Conservation (phyloP, 2,888 invertebrate species). For the Mythimna pallens region DNA sequence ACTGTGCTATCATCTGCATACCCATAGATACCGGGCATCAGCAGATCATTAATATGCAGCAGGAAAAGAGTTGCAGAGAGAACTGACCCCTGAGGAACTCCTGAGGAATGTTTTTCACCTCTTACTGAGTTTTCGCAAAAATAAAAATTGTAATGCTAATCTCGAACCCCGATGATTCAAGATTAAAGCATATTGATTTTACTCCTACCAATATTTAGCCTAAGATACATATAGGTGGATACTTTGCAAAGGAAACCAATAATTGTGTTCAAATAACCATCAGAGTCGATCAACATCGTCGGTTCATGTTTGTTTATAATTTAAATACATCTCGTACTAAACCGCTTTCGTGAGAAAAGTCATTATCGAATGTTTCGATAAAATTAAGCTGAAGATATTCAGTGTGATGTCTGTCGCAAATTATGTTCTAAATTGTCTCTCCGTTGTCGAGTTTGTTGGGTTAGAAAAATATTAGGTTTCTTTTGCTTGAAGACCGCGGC, state of each 20-base stretch:
- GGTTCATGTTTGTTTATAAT: conserved; percentile 65
- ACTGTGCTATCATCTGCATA: too few relatives aligned
- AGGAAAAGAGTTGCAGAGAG: too few relatives aligned
- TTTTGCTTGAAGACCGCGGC: too few relatives aligned
- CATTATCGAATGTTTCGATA: conserved; percentile 57
- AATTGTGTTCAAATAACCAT: conserved; percentile 64
- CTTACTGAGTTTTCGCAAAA: neutral
- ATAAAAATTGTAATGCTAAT: neutral
- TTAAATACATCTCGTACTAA: conserved; percentile 54
- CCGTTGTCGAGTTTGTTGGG: neutral
- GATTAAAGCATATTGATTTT: neutral
- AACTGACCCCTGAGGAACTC: too few relatives aligned
- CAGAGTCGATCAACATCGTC: conserved; percentile 52
- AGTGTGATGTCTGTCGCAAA: neutral
- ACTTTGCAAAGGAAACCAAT: conserved; percentile 50
- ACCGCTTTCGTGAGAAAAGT: conserved; percentile 51
- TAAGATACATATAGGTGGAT: conserved; percentile 14
- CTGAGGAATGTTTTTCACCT: too few relatives aligned
- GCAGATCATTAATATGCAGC: too few relatives aligned
- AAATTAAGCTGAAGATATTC: conserved; percentile 44
- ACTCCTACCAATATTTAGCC: conserved; percentile 1
- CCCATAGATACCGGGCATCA: too few relatives aligned
- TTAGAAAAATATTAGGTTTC: neutral
- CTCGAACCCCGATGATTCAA: neutral
- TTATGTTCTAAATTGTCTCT: neutral